Evolutionary conservation across 2,113 vertebrate species (phyloP), one percentile per base, ranked within the genome.

Genomic region (Rousettus leschenaultii): DNA sequence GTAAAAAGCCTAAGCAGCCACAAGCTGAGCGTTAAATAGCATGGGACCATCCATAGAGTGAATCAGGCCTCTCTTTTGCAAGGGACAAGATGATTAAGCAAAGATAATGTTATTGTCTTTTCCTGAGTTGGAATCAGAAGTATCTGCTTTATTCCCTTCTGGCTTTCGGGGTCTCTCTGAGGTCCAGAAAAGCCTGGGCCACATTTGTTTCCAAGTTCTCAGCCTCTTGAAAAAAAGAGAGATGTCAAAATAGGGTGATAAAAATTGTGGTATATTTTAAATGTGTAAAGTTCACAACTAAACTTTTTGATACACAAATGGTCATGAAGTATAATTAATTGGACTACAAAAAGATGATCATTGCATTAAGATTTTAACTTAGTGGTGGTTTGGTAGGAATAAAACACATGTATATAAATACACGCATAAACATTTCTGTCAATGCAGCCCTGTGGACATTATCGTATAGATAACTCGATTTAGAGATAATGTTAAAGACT

Each of bases 1-100:
- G 28, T 0, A n/a, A 15, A 66, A 9, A 13, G 7, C 16, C 43
- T 7, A 63, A 48, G 57, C 28, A 22, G n/a, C 22, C 61, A 40
- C 24, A 7, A 0, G n/a, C n/a, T 16, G 73, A 14, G 6, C 73
- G 5, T 30, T 10, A 2, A 40, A 53, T 1, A 12, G 26, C n/a
- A 16, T 5, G 61, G n/a, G 26, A 16, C 45, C 45, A 33, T 2
- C n/a, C 45, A 22, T 4, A 11, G n/a, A 63, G n/a, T 4, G 59
- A 11, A 40, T 1, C 21, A 35, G 63, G 59, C 24, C 35, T 40
- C 26, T 53, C 26, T 33, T 51, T 22, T 2, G 18, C 18, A 33
- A 66, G n/a, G 18, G n/a, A 89, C 65, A 51, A 51, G 33, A 28
- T 24, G 28, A 66, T 40, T 30, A 78, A 66, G 5, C 43, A 30